Conservation (phyloP, 2,113 vertebrate genomes). For the Chunga burmeisteri region DNA sequence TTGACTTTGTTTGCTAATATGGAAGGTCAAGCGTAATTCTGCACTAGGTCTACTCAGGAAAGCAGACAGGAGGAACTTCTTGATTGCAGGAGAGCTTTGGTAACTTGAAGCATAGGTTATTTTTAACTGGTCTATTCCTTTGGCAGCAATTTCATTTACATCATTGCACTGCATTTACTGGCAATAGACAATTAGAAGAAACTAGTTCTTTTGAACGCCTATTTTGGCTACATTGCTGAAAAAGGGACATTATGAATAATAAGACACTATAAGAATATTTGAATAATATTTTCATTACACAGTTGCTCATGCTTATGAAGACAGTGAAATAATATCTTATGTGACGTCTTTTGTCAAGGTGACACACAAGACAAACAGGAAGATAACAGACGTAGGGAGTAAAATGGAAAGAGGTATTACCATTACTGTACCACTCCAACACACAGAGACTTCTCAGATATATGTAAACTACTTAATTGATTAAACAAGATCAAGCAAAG, state of each 20-base stretch:
- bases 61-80: not conserved
- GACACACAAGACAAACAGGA: not conserved
- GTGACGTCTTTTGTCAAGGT: not conserved
- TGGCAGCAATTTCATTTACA: not conserved
- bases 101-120: not conserved
- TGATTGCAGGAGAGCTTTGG: not conserved
- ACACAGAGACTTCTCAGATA: not conserved
- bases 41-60: not conserved
- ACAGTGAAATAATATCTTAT: not conserved
- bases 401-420: not conserved
- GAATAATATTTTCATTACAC: not conserved
- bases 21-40: not conserved
- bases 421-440: not conserved
- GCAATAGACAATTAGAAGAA: not conserved
- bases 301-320: not conserved
- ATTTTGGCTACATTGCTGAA: not conserved
- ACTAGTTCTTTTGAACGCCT: not conserved
- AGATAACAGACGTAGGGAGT: not conserved
- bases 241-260: not conserved
- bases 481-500: not conserved
- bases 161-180: not conserved
- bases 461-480: not conserved
- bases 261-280: not conserved
- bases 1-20: not conserved
- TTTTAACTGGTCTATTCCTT: not conserved